Evolutionary conservation across 1,140 invertebrate species (phyloP), one percentile per base, ranked within the genome.

Genomic region (Drosophila lacteicornis): DNA sequence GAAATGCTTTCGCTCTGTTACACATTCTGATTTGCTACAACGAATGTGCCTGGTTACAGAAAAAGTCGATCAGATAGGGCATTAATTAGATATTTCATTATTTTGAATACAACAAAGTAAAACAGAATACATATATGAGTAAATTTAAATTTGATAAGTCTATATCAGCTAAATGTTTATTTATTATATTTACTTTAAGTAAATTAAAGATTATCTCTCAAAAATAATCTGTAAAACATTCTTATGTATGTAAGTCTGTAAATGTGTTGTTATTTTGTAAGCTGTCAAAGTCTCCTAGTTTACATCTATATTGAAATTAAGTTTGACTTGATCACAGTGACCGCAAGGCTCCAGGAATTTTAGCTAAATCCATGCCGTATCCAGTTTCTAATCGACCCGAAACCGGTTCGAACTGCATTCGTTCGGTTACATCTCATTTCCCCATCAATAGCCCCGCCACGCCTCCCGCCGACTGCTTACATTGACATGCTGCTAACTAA

Each of bases 1-100:
- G 60, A 79, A 77, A 60, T 73, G 71, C 71, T 84, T 85, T 84
- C 62, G 62, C 71, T 76, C 68, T 55, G 65, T 75, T 82, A 79
- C 70, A 79, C 40, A 70, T 70, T 75, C 49, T 25, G 46, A 46
- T 59, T 70, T 45, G 45, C 40, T 27, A 15, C 45, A 50, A 5
- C 17, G 5, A 22, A 40, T 22, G 13, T 36, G 19, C 30, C 4
- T 22, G 6, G 17, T 22, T 42, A n/a, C 19, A 45, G 1, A 67
- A 13, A 22, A 15, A 11, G 2, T 36, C 22, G 19, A 33, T 53
- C 33, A 36, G 9, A 36, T 36, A 11, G 9, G 33, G 0, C 33
- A 2, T 9, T 33, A 33, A 33, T 2, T 6, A 25, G 22, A 25
- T 25, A 25, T 25, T 25, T 25, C 22, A 3, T 25, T 25, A 25